Percentiles rank a stretch among this genome's conserved stretches.
phyloP scores from a whole-genome alignment of 2,797 vertebrate species.

The Borostomias antarcticus region DNA sequence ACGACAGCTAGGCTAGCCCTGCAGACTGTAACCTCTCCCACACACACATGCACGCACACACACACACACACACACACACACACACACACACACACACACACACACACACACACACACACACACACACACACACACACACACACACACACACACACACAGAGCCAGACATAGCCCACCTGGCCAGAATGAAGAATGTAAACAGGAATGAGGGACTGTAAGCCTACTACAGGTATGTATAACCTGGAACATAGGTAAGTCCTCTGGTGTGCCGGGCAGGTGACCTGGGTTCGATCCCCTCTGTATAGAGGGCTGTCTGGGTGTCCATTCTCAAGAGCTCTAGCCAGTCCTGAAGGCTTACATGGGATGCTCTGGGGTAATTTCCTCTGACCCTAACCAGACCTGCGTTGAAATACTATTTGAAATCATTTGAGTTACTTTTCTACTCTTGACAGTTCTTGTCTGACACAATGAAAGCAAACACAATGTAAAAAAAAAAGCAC shows the following conservation, averaged over 20 bases:
- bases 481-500: no score
- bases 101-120: no score
- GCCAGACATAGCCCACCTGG: not conserved
- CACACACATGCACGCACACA: not conserved
- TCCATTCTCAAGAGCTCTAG: not conserved
- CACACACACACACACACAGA: not conserved
- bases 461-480: no score
- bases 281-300: not conserved
- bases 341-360: not conserved
- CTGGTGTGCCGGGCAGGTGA: not conserved
- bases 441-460: no score
- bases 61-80: not conserved
- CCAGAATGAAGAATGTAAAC: not conserved
- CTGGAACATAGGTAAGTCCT: not conserved
- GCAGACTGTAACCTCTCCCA: conserved; percentile 48
- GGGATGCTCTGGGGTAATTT: not conserved
- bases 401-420: no score
- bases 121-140: not conserved
- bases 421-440: no score
- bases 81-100: conserved; percentile 1
- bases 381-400: not conserved
- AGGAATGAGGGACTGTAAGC: no score
- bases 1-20: conserved; percentile 49
- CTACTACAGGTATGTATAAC: no score
- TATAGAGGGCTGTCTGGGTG: not conserved